Base-by-base conservation (phyloP, 2,888 invertebrate genomes). In the Melanargia galathea region DNA sequence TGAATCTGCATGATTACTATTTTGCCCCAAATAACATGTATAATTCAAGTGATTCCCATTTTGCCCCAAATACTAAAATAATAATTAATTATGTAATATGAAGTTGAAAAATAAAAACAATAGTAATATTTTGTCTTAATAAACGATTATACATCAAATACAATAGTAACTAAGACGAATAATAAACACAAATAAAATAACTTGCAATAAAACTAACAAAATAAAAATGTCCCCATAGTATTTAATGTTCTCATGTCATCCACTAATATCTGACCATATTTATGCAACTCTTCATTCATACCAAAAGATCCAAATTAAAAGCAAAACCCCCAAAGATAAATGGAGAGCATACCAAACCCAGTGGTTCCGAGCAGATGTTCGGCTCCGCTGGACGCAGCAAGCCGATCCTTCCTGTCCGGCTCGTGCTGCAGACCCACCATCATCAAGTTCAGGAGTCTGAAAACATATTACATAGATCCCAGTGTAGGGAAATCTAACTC, bases 401-500 rank as follows among this genome's bases (percentile, higher is more conserved):
- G 86, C 71, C 94, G 83, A 81, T 94, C 93, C 83, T 93, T 87
- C 76, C 94, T 92, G 70, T 96, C 95, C 3, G 97, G 95, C 83
- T 98, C 97, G 68, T 96, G 94, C 76, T 97, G 95, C 30, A 98
- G 90, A 0, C 98, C 98, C 20, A 96, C 94, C 73, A 96, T 93
- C 90, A 97, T 95, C 0, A 99, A 88, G 76, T 98, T 96, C 16
- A 97, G 90, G 1, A 99, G 92, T 68, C 97, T 91, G 69, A 0
- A 52, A 61, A 55, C n/a, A 26, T 26, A 24, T 24, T 4, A 24
- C 6, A n/a, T 10, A 51, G n/a, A 13, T 16, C 1, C 24, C 24
- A 5, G 24, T 26, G 2, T 26, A n/a, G n/a, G 24, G 24, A 26
- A 26, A 26, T 26, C 24, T 2, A n/a, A n/a, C n/a, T 45, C n/a